These are phyloP conservation scores for Megalops atlanticus DNA, from an alignment of 2,113 vertebrate genomes.

Conservation along the genomic window DNA sequence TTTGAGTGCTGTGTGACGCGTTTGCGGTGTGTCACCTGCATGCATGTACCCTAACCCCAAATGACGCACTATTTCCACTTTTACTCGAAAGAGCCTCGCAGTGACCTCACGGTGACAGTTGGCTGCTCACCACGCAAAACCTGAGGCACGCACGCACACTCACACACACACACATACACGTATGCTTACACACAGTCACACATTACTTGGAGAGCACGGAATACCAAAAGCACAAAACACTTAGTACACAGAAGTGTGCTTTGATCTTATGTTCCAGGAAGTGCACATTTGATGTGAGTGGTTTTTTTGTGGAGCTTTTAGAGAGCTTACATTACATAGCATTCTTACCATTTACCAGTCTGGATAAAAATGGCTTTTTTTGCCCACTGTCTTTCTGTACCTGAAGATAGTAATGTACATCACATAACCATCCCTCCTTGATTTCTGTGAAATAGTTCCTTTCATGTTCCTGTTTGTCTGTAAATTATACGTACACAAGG, in stretches of 20 bases:
- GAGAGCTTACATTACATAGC: too few species aligned
- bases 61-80: constrained; percentile 55
- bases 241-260: too few species aligned
- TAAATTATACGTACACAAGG: neutral
- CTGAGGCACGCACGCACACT: constrained; percentile 6
- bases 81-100: constrained; percentile 53
- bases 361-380: too few species aligned
- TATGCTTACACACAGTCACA: constrained; percentile 50
- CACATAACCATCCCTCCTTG: constrained; percentile 47
- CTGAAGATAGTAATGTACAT: neutral
- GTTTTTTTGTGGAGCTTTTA: too few species aligned
- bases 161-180: constrained; percentile 46
- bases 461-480: neutral
- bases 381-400: constrained; percentile 43
- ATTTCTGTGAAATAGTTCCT: constrained; percentile 48
- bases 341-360: too few species aligned
- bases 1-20: neutral
- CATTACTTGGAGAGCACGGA: constrained; percentile 6
- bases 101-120: constrained; percentile 68
- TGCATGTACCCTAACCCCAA: neutral
- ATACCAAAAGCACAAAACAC: neutral
- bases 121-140: constrained; percentile 64
- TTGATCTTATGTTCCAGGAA: constrained; percentile 23
- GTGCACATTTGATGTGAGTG: constrained; percentile 63
- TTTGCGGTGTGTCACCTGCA: constrained; percentile 16